Evolutionary conservation across 2,888 invertebrate genomes (phyloP).

Genomic region (Xanthorhoe designata): DNA sequence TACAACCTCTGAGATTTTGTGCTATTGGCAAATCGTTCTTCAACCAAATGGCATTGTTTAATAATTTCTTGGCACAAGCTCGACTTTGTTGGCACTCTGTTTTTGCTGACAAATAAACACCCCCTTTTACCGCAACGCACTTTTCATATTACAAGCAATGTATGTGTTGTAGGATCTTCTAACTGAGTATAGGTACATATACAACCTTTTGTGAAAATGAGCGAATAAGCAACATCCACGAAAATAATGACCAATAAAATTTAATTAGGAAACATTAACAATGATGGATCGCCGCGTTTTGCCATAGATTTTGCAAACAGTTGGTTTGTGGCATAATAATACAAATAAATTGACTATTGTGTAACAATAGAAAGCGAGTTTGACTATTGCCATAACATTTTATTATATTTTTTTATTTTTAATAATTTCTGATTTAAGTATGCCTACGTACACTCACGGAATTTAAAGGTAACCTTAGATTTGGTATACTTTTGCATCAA

Average conservation of each 20-base stretch:
- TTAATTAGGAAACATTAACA: slow-evolving; percentile 72
- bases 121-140: slow-evolving; percentile 34
- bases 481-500: too few relatives aligned
- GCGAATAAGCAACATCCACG: slow-evolving; percentile 49
- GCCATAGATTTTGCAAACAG: slow-evolving; percentile 7
- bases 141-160: slow-evolving; percentile 24
- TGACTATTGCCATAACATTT: too few relatives aligned
- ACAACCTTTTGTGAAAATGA: slow-evolving; percentile 7
- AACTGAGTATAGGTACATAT: background rate
- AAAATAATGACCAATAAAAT: slow-evolving; percentile 68
- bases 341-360: background rate
- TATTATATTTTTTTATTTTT: too few relatives aligned
- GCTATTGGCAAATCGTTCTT: slow-evolving; percentile 35
- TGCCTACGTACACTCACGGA: too few relatives aligned
- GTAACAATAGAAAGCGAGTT: too few relatives aligned
- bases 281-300: slow-evolving; percentile 67
- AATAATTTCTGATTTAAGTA: too few relatives aligned
- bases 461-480: too few relatives aligned
- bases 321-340: background rate
- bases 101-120: slow-evolving; percentile 47
- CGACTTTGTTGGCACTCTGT: slow-evolving; percentile 44
- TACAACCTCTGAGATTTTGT: slow-evolving; percentile 1
- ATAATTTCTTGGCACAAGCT: slow-evolving; percentile 43
- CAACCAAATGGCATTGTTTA: slow-evolving; percentile 36
- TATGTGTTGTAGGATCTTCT: too few relatives aligned